These are phyloP conservation scores for Doryteuthis pealeii DNA, from an alignment of 1,140 invertebrate species.

Conservation along the genomic window DNA sequence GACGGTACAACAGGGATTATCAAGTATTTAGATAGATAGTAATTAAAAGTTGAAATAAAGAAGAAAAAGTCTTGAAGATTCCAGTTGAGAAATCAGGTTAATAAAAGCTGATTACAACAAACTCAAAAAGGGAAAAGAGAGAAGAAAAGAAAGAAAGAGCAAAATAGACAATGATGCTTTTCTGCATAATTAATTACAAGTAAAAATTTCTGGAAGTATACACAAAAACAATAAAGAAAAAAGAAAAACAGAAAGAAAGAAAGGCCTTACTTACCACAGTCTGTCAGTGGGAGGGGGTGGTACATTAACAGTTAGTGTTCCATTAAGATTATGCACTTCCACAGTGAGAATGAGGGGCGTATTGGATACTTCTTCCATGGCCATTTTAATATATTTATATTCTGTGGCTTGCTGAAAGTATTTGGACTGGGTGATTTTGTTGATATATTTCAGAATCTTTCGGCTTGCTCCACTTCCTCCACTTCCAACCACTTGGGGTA, in stretches of 20 bases:
- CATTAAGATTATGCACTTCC: slow-evolving; percentile 80
- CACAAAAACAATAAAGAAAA: too few species aligned
- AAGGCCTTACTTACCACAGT: slow-evolving; percentile 70
- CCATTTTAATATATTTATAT: slow-evolving; percentile 63
- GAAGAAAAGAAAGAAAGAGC: too few species aligned
- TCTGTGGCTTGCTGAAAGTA: slow-evolving; percentile 80
- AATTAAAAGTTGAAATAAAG: too few species aligned
- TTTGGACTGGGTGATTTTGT: slow-evolving; percentile 85
- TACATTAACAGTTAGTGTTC: slow-evolving; percentile 86
- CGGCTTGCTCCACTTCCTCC: slow-evolving; percentile 65
- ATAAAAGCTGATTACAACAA: too few species aligned
- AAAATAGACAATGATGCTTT: too few species aligned
- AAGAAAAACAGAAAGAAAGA: neutral
- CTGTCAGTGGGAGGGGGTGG: slow-evolving; percentile 91
- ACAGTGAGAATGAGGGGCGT: slow-evolving; percentile 88
- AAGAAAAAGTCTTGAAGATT: too few species aligned
- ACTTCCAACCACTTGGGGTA: neutral
- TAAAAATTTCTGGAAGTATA: too few species aligned
- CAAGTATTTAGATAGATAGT: too few species aligned
- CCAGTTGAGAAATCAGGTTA: too few species aligned
- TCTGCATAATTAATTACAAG: too few species aligned
- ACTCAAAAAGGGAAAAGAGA: too few species aligned
- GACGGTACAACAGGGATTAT: too few species aligned
- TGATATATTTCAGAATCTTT: slow-evolving; percentile 82
- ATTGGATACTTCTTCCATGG: slow-evolving; percentile 75